A percentile compares a stretch with the other conserved stretches of the same genome.
Conservation (phyloP, 2,797 vertebrate species). For the Anableps anableps region DNA sequence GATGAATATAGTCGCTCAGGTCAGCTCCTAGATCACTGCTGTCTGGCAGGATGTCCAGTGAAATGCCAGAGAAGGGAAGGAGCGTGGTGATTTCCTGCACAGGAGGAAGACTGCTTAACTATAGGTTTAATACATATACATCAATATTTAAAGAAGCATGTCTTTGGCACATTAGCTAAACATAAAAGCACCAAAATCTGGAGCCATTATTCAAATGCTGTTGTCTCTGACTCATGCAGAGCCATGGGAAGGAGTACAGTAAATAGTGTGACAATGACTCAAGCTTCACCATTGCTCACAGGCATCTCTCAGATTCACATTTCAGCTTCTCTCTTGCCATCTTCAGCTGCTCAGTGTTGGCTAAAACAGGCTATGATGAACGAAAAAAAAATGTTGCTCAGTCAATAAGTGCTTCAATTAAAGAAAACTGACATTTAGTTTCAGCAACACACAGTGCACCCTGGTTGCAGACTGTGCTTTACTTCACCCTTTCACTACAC, state of each 20-base stretch:
- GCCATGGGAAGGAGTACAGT: conserved; percentile 71
- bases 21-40: conserved; percentile 92
- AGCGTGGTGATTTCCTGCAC: conserved; percentile 88
- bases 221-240: conserved; percentile 70
- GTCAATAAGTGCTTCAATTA: conserved; percentile 42
- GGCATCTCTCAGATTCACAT: conserved; percentile 70
- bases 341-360: conserved; percentile 52
- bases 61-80: conserved; percentile 89
- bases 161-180: conserved; percentile 43
- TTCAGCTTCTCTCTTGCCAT: conserved; percentile 61
- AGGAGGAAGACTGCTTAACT: conserved; percentile 11
- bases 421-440: conserved; percentile 44
- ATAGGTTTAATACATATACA: not conserved
- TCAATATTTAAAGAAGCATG: conserved; percentile 23
- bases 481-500: conserved; percentile 20
- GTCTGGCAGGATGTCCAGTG: conserved; percentile 92
- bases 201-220: conserved; percentile 62
- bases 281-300: conserved; percentile 73
- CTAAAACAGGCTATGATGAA: conserved; percentile 54
- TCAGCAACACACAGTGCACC: conserved; percentile 16
- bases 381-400: conserved; percentile 20
- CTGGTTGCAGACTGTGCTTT: conserved; percentile 12
- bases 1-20: conserved; percentile 93
- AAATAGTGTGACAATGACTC: conserved; percentile 79
- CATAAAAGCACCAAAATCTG: conserved; percentile 55